phyloP scores from a whole-genome alignment of 2,797 vertebrate genomes.

The Mallotus villosus region DNA sequence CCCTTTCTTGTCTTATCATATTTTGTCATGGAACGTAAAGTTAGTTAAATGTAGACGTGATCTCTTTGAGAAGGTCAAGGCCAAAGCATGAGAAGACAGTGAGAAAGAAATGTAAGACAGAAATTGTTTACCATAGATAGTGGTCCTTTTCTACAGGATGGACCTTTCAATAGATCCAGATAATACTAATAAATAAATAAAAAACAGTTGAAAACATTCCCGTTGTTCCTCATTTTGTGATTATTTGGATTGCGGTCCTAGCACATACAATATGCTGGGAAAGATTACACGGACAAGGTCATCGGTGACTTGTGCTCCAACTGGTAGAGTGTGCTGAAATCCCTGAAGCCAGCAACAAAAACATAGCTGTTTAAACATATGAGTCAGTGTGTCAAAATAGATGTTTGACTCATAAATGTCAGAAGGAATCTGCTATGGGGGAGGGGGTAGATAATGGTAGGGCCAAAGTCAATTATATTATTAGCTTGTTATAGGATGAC shows the following conservation, averaged over 20 bases:
- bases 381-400: constrained; percentile 63
- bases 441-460: constrained; percentile 8
- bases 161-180: constrained; percentile 68
- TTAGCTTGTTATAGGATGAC: constrained; percentile 31
- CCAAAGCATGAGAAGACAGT: background rate
- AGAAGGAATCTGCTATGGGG: constrained; percentile 59
- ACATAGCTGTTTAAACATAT: constrained; percentile 23
- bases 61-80: background rate
- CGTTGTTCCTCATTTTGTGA: no score
- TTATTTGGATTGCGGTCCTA: constrained; percentile 22
- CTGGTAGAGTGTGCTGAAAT: background rate
- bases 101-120: background rate
- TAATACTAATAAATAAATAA: constrained; percentile 55
- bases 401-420: constrained; percentile 77
- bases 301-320: background rate
- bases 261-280: background rate
- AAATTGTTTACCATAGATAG: background rate
- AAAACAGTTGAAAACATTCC: no score
- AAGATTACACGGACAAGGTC: background rate
- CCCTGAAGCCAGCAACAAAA: constrained; percentile 6
- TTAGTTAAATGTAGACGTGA: background rate
- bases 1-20: background rate
- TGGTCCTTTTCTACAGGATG: constrained; percentile 66
- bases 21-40: background rate
- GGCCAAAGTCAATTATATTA: constrained; percentile 28